Conservation (phyloP, 2,888 invertebrate genomes). For the Phanerotoma sp. region DNA sequence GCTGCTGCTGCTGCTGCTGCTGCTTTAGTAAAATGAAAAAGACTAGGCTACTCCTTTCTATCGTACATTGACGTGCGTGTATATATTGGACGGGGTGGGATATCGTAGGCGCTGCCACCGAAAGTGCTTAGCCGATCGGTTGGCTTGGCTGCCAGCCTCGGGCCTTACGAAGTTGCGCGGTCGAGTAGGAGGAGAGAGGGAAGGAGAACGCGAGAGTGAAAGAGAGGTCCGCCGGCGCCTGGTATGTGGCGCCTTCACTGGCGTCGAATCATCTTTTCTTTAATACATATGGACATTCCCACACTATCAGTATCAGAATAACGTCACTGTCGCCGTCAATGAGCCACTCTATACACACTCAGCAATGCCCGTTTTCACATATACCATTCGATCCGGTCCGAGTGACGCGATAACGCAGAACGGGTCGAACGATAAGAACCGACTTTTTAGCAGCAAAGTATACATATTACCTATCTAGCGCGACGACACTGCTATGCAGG, state of each 20-base stretch:
- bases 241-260: slow-evolving; percentile 56
- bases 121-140: slow-evolving; percentile 14
- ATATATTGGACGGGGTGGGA: slow-evolving; percentile 13
- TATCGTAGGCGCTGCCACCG: slow-evolving; percentile 12
- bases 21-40: slow-evolving; percentile 15
- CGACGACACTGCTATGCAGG: not conserved
- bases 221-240: slow-evolving; percentile 47
- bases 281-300: slow-evolving; percentile 50
- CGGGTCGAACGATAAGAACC: slow-evolving; percentile 15
- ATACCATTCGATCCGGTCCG: slow-evolving; percentile 16
- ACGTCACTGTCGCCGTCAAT: slow-evolving; percentile 23
- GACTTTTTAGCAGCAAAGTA: not conserved
- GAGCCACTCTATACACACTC: slow-evolving; percentile 7
- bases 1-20: not conserved
- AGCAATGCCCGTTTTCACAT: slow-evolving; percentile 17
- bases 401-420: not conserved
- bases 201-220: slow-evolving; percentile 18
- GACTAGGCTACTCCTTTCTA: slow-evolving; percentile 18
- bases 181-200: slow-evolving; percentile 11
- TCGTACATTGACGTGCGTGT: slow-evolving; percentile 22
- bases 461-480: slow-evolving; percentile 28
- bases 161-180: slow-evolving; percentile 23
- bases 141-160: slow-evolving; percentile 27
- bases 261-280: slow-evolving; percentile 54
- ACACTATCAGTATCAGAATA: slow-evolving; percentile 25